These are phyloP conservation scores for Patagioenas fasciata DNA, from an alignment of 2,113 vertebrate genomes.

Conservation along the genomic window DNA sequence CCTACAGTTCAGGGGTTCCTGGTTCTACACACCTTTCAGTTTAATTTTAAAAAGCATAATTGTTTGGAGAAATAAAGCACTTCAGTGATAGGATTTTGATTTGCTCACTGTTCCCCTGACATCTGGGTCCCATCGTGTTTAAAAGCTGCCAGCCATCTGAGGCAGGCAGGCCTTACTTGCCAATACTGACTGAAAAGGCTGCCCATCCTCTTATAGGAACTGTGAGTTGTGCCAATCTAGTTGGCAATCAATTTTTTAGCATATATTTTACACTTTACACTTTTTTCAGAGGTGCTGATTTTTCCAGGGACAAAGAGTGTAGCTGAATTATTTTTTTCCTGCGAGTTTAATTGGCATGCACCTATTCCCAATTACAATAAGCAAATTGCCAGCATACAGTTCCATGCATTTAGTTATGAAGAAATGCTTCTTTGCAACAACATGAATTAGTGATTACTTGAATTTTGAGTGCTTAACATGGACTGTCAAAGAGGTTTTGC, in stretches of 20 bases:
- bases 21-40: background rate
- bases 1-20: background rate
- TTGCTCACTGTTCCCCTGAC: background rate
- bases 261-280: background rate
- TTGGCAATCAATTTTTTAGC: background rate
- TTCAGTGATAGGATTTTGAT: background rate
- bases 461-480: background rate
- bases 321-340: background rate
- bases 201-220: background rate
- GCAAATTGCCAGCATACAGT: background rate
- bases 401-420: background rate
- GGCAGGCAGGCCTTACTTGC: constrained; percentile 12
- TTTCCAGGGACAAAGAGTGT: background rate
- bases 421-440: background rate
- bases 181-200: background rate
- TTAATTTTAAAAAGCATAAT: background rate
- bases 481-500: background rate
- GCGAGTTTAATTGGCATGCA: background rate
- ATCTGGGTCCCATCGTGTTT: constrained; percentile 41
- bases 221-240: background rate
- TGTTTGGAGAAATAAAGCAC: background rate
- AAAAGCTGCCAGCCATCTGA: constrained; percentile 46
- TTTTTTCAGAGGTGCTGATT: background rate
- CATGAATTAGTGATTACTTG: background rate
- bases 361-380: background rate